phyloP scores from a whole-genome alignment of 2,797 vertebrate genomes.

The Furcifer pardalis region DNA sequence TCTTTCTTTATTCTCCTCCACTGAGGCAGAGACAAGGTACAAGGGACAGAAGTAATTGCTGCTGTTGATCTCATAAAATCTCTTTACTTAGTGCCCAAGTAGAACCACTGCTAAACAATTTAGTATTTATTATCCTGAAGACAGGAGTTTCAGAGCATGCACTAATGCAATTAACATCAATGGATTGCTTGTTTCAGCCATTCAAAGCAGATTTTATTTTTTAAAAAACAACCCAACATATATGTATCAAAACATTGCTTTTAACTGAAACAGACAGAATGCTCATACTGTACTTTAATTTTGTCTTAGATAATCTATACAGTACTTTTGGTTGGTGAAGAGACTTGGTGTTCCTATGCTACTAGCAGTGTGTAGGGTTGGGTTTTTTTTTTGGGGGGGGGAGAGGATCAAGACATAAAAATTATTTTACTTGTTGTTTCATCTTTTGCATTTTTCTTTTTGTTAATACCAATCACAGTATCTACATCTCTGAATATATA shows the following conservation, averaged over 20 bases:
- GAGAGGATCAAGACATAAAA: slow-evolving; percentile 38
- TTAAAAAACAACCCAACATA: neutral
- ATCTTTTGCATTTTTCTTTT: neutral
- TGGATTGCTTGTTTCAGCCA: slow-evolving; percentile 23
- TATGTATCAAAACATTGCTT: slow-evolving; percentile 6
- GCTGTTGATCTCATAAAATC: slow-evolving; percentile 75
- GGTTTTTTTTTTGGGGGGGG: no score
- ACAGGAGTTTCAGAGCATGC: slow-evolving; percentile 45
- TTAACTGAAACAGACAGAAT: slow-evolving; percentile 30
- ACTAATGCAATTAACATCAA: slow-evolving; percentile 38
- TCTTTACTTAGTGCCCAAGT: slow-evolving; percentile 58
- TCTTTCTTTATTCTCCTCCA: slow-evolving; percentile 79
- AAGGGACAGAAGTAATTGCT: slow-evolving; percentile 71
- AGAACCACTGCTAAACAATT: slow-evolving; percentile 32
- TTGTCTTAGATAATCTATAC: slow-evolving; percentile 44
- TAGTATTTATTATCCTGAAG: slow-evolving; percentile 48
- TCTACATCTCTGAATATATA: neutral
- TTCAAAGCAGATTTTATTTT: slow-evolving; percentile 9
- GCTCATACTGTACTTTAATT: slow-evolving; percentile 29
- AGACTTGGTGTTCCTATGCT: slow-evolving; percentile 19
- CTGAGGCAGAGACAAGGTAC: slow-evolving; percentile 74
- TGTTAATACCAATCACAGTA: neutral
- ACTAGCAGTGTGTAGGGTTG: neutral
- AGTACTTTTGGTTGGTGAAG: neutral
- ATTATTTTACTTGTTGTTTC: neutral